phyloP scores from a whole-genome alignment of 2,113 vertebrate species.

The Prionailurus bengalensis region DNA sequence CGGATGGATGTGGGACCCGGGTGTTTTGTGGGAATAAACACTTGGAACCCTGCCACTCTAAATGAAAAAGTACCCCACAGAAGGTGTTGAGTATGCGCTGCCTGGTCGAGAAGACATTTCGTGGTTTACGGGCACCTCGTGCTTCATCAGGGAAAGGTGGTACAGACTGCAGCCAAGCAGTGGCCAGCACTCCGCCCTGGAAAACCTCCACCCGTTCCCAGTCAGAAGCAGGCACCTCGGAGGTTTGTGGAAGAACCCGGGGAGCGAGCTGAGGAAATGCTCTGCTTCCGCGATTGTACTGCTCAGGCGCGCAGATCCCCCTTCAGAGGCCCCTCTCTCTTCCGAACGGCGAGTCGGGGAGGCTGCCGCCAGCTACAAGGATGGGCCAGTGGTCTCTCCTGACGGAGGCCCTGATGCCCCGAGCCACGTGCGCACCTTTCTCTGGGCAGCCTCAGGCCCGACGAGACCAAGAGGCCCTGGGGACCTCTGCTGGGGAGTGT shows the following conservation, averaged over 20 bases:
- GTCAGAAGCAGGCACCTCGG: not conserved
- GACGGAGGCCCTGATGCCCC: not conserved
- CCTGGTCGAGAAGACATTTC: not conserved
- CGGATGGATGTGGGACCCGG: not conserved
- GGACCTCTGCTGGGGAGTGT: not conserved
- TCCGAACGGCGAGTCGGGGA: not conserved
- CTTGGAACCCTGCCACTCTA: not conserved
- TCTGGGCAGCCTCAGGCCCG: not conserved
- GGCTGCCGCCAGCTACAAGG: not conserved
- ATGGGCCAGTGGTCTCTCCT: not conserved
- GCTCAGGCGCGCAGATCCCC: not conserved
- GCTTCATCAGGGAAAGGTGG: not conserved
- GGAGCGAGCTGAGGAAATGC: not conserved
- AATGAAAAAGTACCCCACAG: not conserved
- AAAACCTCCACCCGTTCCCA: not conserved
- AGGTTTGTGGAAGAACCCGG: too few relatives aligned
- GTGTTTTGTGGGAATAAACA: not conserved
- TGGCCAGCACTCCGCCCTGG: not conserved
- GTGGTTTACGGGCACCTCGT: accelerated
- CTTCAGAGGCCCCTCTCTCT: too few relatives aligned
- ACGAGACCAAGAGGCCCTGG: not conserved
- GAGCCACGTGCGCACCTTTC: not conserved
- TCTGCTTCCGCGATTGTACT: not conserved
- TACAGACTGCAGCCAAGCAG: not conserved
- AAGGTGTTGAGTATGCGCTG: too few relatives aligned